These are phyloP conservation scores for Octopus bimaculoides DNA, from an alignment of 1,140 invertebrate genomes.

Conservation along the genomic window DNA sequence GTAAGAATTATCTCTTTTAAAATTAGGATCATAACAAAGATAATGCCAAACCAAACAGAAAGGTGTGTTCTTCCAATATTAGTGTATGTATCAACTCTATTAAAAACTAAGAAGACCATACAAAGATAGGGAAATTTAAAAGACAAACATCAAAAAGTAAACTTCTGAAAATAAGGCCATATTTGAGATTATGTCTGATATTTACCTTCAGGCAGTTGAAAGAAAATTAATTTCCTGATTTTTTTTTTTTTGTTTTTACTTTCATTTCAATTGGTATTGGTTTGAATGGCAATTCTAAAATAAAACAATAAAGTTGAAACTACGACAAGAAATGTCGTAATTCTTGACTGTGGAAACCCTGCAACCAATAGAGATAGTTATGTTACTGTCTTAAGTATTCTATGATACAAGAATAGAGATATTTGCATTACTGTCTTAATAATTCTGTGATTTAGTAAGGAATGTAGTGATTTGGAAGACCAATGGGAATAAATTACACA, in stretches of 20 bases:
- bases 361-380: not conserved
- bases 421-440: too few relatives aligned
- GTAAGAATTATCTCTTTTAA: too few relatives aligned
- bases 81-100: too few relatives aligned
- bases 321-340: constrained; percentile 10
- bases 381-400: not conserved
- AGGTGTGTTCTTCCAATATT: too few relatives aligned
- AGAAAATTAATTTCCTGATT: constrained; percentile 1
- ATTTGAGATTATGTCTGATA: not conserved
- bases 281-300: constrained; percentile 8
- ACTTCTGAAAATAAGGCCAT: not conserved
- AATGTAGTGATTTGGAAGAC: too few relatives aligned
- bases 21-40: too few relatives aligned
- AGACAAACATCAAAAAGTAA: not conserved
- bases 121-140: not conserved
- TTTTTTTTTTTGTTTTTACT: not conserved
- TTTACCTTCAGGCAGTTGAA: constrained; percentile 3
- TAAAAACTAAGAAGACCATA: too few relatives aligned
- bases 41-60: too few relatives aligned
- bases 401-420: not conserved
- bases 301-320: not conserved
- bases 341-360: constrained; percentile 3
- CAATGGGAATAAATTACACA: too few relatives aligned
- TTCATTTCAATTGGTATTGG: constrained; percentile 6
- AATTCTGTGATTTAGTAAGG: too few relatives aligned